Evolutionary conservation across 2,797 vertebrate species (phyloP), one percentile per base, ranked within the genome.

Genomic region (Pantherophis alleghaniensis): DNA sequence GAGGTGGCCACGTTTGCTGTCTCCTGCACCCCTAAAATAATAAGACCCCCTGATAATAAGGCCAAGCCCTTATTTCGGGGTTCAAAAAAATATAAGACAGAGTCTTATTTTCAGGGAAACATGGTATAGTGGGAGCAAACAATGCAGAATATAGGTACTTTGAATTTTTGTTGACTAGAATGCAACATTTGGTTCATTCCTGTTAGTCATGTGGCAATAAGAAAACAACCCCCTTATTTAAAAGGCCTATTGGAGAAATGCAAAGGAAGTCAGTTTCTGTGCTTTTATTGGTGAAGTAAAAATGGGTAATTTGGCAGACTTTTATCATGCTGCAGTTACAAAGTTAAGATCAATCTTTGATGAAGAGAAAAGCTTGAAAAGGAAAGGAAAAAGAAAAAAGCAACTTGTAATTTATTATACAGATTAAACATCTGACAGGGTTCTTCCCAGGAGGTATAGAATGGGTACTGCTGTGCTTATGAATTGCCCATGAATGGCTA

Each of bases 261-360:
- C 22, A 69, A 88, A 69, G 24, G 24, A 91, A 59, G 83, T 26
- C 90, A 13, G 1, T 74, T 88, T 57, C 32, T n/a, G 9, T 57
- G 51, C 53, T 88, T 88, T 90, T 74, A 56, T 79, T 87, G 13
- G 47, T 22, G 53, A 16, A 51, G 60, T 28, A 59, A 57, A 56
- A 88, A 61, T 92, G 60, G 83, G 56, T 24, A 59, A 90, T 90
- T 90, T 87, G 88, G 16, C n/a, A 89, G 60, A 51, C 87, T 4
- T 22, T 93, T 93, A 88, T 37, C 1, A 0, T 14, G 60, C 51
- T 69, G 14, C 92, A 16, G 5, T 91, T 92, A 16, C 63, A 92
- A 95, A 95, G 93, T 94, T 94, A 94, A 94, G 95, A 94, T 86
- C 89, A 56, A 42, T 61, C 86, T 91, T 18, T 55, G 92, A 92